Percentiles rank a stretch among this genome's conserved stretches.
phyloP scores from a whole-genome alignment of 2,797 vertebrate species.

The Hippocampus kuda region DNA sequence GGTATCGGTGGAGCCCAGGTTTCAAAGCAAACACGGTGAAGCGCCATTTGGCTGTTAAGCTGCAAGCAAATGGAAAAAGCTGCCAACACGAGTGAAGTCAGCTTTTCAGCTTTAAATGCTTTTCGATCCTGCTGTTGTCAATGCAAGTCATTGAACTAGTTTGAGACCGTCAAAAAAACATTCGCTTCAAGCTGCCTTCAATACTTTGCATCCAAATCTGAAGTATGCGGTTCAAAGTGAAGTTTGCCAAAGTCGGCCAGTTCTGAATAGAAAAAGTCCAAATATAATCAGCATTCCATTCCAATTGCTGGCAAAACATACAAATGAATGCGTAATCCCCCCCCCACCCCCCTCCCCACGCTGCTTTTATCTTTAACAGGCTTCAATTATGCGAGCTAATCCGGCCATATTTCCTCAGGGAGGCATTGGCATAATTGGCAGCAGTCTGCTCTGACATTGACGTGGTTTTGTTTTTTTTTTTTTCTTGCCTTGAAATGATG shows the following conservation, averaged over 20 bases:
- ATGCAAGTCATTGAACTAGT: too few relatives aligned
- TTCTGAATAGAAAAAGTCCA: slow-evolving; percentile 8
- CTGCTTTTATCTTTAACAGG: slow-evolving; percentile 57
- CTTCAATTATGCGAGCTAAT: slow-evolving; percentile 64
- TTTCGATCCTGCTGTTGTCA: too few relatives aligned
- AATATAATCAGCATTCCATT: slow-evolving; percentile 27
- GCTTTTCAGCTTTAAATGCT: too few relatives aligned
- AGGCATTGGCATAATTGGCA: slow-evolving; percentile 60
- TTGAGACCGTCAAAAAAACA: too few relatives aligned
- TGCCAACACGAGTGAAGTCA: too few relatives aligned
- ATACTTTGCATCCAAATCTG: too few relatives aligned
- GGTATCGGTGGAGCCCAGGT: too few relatives aligned
- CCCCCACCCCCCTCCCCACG: slow-evolving; percentile 26
- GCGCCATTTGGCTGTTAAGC: too few relatives aligned
- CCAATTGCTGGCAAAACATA: slow-evolving; percentile 7
- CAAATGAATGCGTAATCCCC: slow-evolving; percentile 19
- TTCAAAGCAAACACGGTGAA: too few relatives aligned
- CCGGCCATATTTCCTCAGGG: slow-evolving; percentile 62
- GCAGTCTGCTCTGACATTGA: slow-evolving; percentile 54
- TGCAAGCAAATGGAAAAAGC: too few relatives aligned
- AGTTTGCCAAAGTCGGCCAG: neutral
- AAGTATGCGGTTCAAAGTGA: neutral
- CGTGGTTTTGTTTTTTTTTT: slow-evolving; percentile 3
- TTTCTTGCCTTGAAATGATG: slow-evolving; percentile 54
- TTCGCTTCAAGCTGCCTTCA: too few relatives aligned